Evolutionary conservation across 2,797 vertebrate genomes (phyloP).

Genomic region (Microctenopoma lineatum): DNA sequence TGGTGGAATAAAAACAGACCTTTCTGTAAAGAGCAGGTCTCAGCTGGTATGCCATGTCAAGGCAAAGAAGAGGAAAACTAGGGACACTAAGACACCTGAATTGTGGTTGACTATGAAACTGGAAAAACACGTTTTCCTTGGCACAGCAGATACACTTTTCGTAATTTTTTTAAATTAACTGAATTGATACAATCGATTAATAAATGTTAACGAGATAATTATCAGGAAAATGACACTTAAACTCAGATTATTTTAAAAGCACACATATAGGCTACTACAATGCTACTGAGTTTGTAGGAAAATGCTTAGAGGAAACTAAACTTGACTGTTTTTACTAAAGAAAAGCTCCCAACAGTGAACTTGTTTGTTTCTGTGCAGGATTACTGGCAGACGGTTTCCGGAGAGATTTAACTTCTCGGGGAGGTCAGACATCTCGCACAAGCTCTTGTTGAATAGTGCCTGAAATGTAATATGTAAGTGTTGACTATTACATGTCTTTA

Average conservation of each 20-base stretch:
- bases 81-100: slow-evolving; percentile 42
- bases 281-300: too few relatives aligned
- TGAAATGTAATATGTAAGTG: neutral
- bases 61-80: slow-evolving; percentile 46
- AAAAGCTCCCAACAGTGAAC: neutral
- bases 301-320: too few relatives aligned
- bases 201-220: neutral
- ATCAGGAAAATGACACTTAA: neutral
- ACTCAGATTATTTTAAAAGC: too few relatives aligned
- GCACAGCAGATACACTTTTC: too few relatives aligned
- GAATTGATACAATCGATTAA: neutral
- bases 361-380: neutral
- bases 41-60: slow-evolving; percentile 72
- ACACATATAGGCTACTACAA: too few relatives aligned
- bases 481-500: neutral
- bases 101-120: slow-evolving; percentile 29
- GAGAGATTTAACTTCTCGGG: neutral
- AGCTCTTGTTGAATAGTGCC: neutral
- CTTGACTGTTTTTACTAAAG: neutral
- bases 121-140: slow-evolving; percentile 5
- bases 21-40: slow-evolving; percentile 78
- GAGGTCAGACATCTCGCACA: neutral
- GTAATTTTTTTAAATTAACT: neutral
- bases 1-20: slow-evolving; percentile 79
- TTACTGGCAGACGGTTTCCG: neutral